Evolutionary conservation across 1,140 invertebrate species (phyloP).

Genomic region (Brachionus rubens): DNA sequence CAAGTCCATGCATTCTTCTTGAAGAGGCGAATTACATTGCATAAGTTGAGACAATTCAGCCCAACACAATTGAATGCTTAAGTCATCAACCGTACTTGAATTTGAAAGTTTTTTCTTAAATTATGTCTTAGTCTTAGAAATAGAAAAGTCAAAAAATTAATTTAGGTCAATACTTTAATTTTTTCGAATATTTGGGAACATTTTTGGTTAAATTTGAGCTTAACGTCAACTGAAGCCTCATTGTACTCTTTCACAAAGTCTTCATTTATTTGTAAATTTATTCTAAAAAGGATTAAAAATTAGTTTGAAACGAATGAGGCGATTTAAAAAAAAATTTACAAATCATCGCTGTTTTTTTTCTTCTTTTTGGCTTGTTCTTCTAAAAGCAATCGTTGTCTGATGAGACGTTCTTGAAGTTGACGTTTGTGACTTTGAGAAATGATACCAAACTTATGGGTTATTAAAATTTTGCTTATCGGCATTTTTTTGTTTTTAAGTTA

Average conservation of each 20-base stretch:
- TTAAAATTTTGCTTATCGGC: slow-evolving; percentile 58
- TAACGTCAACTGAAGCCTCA: slow-evolving; percentile 51
- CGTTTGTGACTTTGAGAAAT: slow-evolving; percentile 58
- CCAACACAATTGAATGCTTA: slow-evolving; percentile 58
- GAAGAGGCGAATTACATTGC: slow-evolving; percentile 58
- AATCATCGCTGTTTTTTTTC: slow-evolving; percentile 21
- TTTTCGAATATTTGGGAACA: slow-evolving; percentile 57
- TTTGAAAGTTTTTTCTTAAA: slow-evolving; percentile 3
- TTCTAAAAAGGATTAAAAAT: slow-evolving; percentile 50
- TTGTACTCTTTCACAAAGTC: slow-evolving; percentile 58
- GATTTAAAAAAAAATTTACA: slow-evolving; percentile 19
- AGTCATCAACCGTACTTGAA: slow-evolving; percentile 48
- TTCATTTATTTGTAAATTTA: slow-evolving; percentile 58
- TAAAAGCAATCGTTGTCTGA: slow-evolving; percentile 53
- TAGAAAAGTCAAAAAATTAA: not conserved
- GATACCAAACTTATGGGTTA: slow-evolving; percentile 61
- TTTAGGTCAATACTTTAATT: slow-evolving; percentile 54
- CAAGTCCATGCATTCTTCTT: slow-evolving; percentile 53
- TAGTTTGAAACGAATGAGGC: not conserved
- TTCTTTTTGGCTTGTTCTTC: not conserved
- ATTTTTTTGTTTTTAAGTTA: slow-evolving; percentile 49
- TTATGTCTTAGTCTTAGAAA: not conserved
- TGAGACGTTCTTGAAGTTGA: slow-evolving; percentile 56
- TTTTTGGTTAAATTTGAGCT: slow-evolving; percentile 54
- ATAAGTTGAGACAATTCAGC: slow-evolving; percentile 58